A percentile compares a stretch with the other conserved stretches of the same genome.
Evolutionary conservation across 2,797 vertebrate genomes (phyloP).

Genomic region (Fringilla coelebs): DNA sequence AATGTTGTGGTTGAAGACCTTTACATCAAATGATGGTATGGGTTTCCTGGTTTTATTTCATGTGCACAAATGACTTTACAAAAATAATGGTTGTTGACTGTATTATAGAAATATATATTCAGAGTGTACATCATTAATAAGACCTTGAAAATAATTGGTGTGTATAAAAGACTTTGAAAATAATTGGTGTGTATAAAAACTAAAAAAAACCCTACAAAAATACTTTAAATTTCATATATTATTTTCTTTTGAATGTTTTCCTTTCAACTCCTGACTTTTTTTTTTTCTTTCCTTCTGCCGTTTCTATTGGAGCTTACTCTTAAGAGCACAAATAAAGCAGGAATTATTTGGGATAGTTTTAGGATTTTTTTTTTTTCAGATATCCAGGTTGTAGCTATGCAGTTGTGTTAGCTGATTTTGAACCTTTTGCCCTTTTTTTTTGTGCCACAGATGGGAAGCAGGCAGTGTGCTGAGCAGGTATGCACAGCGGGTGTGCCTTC

Average conservation of each 20-base stretch:
- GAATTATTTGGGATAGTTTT: not conserved
- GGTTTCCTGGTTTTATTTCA: not conserved
- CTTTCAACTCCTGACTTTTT: not conserved
- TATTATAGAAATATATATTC: not conserved
- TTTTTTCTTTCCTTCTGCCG: not conserved
- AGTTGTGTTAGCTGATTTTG: not conserved
- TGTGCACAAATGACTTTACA: not conserved
- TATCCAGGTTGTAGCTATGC: not conserved
- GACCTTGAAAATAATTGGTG: not conserved
- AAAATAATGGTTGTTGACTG: not conserved
- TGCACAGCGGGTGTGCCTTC: fast-evolving
- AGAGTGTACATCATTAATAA: not conserved
- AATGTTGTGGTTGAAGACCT: not conserved
- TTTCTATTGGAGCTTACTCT: not conserved
- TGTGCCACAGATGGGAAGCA: not conserved
- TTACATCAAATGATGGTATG: not conserved
- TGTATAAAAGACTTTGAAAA: not conserved
- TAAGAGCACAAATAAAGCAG: not conserved
- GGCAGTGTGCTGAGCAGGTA: not conserved
- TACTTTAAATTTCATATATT: not conserved
- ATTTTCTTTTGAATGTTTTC: not conserved
- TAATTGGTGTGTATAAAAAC: not conserved
- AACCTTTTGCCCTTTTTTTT: not conserved
- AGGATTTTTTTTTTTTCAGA: not conserved
- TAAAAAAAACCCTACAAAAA: not conserved